Base-by-base conservation (phyloP, 2,888 invertebrate species). In the Boloria euphrosyne region DNA sequence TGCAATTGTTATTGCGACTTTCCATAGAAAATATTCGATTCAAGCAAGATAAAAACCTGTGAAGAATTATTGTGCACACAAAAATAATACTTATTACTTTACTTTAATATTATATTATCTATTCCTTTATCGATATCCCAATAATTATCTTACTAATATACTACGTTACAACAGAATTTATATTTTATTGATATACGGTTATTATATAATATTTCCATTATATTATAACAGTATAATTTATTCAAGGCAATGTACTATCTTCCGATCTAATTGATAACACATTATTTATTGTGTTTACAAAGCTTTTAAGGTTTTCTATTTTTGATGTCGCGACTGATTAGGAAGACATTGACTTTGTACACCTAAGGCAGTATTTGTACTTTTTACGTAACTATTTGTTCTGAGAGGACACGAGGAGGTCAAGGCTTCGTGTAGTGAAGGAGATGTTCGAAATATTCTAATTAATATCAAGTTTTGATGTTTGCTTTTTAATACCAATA, bases 271-370 rank as follows among this genome's bases (percentile, higher is more conserved):
- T 62, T 66, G 62, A 51, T 66, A 46, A 52, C 17, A 43, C 18
- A 62, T 62, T 62, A 68, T 62, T 62, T 62, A 65, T 65, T n/a
- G 17, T 66, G 54, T 65, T 68, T 62, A 65, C 65, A 62, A 60
- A 14, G 54, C 53, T 55, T 68, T 54, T 62, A 59, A 54, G 54
- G 54, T 59, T 59, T 62, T 57, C 5, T 62, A 59, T 62, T 62
- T 46, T 44, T 65, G 46, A 58, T 68, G 22, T 13, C 49, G n/a
- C 44, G 47, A 59, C n/a, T 44, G 53, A 50, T 55, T 50, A 17
- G 46, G 47, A 62, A 51, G 58, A 74, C 84, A 80, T 84, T 84
- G 80, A 73, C 82, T 84, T 86, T 87, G 74, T 38, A 81, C 87
- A 83, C 83, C 77, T 81, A 74, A 75, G 70, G 73, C 66, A 55